Evolutionary conservation across 2,888 invertebrate species (phyloP), one percentile per base, ranked within the genome.

Genomic region (Oxystoma pomonae): DNA sequence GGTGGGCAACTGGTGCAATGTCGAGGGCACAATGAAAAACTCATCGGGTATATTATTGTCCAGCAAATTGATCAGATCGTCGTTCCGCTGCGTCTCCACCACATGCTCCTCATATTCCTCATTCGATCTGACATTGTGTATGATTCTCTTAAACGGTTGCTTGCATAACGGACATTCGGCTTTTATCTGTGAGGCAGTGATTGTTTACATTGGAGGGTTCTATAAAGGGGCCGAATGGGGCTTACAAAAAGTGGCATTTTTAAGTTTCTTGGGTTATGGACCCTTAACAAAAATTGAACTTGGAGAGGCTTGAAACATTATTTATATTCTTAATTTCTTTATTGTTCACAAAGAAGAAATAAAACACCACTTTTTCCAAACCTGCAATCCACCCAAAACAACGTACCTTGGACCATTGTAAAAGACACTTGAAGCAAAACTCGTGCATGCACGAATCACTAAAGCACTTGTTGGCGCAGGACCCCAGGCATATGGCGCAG

Each of bases 161-260:
- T 98, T 97, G 80, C 98, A 98, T 0, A 98, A 82, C 0, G 98
- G 98, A 79, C 96, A 96, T 76, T 92, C 95, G 0, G 95, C 87
- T 81, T 96, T 96, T 16, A 96, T 91, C 90, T 91, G 76, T 3
- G 83, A 83, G n/a, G n/a, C n/a, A n/a, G n/a, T n/a, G n/a, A n/a
- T n/a, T n/a, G n/a, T n/a, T n/a, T n/a, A n/a, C n/a, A n/a, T n/a
- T n/a, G n/a, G n/a, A n/a, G n/a, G n/a, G n/a, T n/a, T n/a, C n/a
- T n/a, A n/a, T n/a, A n/a, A n/a, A n/a, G n/a, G n/a, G n/a, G n/a
- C n/a, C n/a, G n/a, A n/a, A n/a, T n/a, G n/a, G n/a, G n/a, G n/a
- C n/a, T n/a, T n/a, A n/a, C n/a, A n/a, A n/a, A n/a, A n/a, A n/a
- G n/a, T n/a, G n/a, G n/a, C n/a, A n/a, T n/a, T n/a, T n/a, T n/a